Evolutionary conservation across 2,888 invertebrate genomes (phyloP).

Genomic region (Agriotes lineatus): DNA sequence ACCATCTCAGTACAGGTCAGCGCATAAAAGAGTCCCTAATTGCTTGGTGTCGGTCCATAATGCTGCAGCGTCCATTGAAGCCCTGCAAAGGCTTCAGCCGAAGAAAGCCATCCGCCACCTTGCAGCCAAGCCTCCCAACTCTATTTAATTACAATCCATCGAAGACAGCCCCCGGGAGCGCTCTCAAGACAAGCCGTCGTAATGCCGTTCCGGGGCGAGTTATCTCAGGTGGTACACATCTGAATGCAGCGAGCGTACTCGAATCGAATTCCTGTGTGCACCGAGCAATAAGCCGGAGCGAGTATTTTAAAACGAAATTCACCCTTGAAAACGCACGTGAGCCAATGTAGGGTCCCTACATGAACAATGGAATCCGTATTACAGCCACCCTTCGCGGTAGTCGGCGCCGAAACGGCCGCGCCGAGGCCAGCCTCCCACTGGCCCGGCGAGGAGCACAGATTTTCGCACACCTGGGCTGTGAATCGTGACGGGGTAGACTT

Average conservation of each 20-base stretch:
- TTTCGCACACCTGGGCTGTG: slow-evolving; percentile 54
- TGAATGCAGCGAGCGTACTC: slow-evolving; percentile 23
- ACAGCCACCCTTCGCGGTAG: slow-evolving; percentile 44
- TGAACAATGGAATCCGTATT: slow-evolving; percentile 52
- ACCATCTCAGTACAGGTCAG: too few relatives aligned
- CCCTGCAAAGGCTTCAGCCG: too few relatives aligned
- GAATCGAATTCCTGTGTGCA: slow-evolving; percentile 36
- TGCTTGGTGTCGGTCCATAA: too few relatives aligned
- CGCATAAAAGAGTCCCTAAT: too few relatives aligned
- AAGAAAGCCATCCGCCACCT: too few relatives aligned
- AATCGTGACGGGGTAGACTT: slow-evolving; percentile 50
- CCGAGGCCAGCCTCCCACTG: slow-evolving; percentile 29
- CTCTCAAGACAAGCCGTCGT: not conserved
- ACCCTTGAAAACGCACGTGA: slow-evolving; percentile 53
- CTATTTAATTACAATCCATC: too few relatives aligned
- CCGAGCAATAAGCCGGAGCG: slow-evolving; percentile 22
- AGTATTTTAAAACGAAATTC: slow-evolving; percentile 48
- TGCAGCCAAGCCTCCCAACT: too few relatives aligned
- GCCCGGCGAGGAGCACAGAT: slow-evolving; percentile 45
- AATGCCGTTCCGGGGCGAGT: not conserved
- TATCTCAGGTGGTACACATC: slow-evolving; percentile 22
- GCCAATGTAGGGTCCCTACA: slow-evolving; percentile 46
- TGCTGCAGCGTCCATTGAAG: too few relatives aligned
- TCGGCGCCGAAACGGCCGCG: slow-evolving; percentile 9
- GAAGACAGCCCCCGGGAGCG: too few relatives aligned